Conservation (phyloP, 2,113 vertebrate species). For the Plestiodon gilberti region DNA sequence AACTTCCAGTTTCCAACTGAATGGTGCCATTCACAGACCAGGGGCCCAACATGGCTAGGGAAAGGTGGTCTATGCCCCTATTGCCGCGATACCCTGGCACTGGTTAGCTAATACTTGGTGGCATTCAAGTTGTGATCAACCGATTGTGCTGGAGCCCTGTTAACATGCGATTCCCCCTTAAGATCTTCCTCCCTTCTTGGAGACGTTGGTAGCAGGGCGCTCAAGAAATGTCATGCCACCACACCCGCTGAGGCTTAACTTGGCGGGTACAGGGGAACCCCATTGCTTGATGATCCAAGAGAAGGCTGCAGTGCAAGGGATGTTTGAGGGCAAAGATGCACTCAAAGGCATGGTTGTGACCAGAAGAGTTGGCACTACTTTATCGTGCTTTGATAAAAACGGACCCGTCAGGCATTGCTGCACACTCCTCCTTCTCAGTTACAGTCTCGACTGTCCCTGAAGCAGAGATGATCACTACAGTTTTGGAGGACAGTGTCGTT, state of each 20-base stretch:
- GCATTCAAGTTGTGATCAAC: not conserved
- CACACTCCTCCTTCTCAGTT: conserved; percentile 64
- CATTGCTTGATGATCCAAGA: not conserved
- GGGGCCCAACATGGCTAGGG: too few species aligned
- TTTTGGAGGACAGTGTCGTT: conserved; percentile 76
- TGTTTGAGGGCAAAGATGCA: not conserved
- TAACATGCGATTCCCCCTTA: too few species aligned
- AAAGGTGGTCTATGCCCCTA: not conserved
- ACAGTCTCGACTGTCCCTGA: conserved; percentile 80
- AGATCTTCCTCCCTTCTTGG: not conserved
- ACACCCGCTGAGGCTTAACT: not conserved
- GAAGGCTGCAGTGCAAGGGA: not conserved
- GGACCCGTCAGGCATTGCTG: conserved; percentile 67
- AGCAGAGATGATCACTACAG: conserved; percentile 82
- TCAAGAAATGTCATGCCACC: not conserved
- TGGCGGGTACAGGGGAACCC: too few species aligned
- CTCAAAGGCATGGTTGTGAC: not conserved
- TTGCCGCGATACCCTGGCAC: not conserved
- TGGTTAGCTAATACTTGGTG: not conserved
- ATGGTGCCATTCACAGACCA: not conserved
- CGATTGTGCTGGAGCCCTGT: not conserved
- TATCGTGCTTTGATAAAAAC: conserved; percentile 88
- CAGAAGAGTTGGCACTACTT: conserved; percentile 11
- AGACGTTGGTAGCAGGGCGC: not conserved
- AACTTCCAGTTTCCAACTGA: not conserved